Evolutionary conservation across 1,140 invertebrate species (phyloP), one percentile per base, ranked within the genome.

Genomic region (Drosophila insularis): DNA sequence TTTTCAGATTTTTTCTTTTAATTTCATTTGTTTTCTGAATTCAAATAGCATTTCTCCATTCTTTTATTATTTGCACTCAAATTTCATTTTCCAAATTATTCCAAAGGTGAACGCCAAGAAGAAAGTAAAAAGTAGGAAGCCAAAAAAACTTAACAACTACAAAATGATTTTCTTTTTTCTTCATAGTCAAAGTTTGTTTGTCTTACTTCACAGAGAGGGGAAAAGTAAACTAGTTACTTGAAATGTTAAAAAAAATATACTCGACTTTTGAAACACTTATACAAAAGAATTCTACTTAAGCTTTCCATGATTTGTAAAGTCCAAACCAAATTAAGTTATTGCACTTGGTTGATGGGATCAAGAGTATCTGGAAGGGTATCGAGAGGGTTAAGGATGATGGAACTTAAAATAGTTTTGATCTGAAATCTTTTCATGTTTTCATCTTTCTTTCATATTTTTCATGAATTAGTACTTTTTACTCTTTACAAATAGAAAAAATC

Each of bases 131-230:
- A 35, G 27, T 19, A 71, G 62, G 63, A 50, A 53, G 56, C 37
- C 55, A 64, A 39, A 72, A 72, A 50, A 71, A 81, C 71, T 87
- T 79, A 68, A 78, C 59, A 74, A 67, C 68, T 80, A 69, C 60
- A 70, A 55, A 86, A 81, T 78, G 69, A 69, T 74, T 61, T 61
- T 63, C 11, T 72, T 46, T 17, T 17, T 14, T 11, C 19, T 53
- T 58, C 14, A 17, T 6, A 61, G 19, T 61, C 43, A 11, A 27
- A 43, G 59, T 61, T 61, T 61, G 59, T 61, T 61, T 61, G 10
- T 43, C 59, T 58, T 14, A 31, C n/a, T 14, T 14, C 13, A 13
- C 14, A 7, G 14, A 14, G 14, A 10, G 7, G 14, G 17, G 39
- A 4, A 17, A 43, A 7, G 43, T 27, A 27, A 27, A 27, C 27